Evolutionary conservation across 2,797 vertebrate genomes (phyloP).

Genomic region (Tokudaia muenninki): DNA sequence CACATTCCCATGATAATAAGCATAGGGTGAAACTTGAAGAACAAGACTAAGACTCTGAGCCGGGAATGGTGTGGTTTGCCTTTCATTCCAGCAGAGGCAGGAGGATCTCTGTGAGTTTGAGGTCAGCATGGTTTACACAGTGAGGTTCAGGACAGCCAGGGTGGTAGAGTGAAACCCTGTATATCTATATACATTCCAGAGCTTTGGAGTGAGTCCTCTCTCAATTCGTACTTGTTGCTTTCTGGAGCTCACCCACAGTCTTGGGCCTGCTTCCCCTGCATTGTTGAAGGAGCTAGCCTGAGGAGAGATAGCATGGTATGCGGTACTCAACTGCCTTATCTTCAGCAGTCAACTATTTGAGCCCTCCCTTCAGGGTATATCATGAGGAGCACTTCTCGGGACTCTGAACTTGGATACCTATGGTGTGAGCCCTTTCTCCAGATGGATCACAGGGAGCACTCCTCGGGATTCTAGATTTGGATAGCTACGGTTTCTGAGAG

Average conservation of each 20-base stretch:
- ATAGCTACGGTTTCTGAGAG: not conserved
- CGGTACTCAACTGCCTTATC: not conserved
- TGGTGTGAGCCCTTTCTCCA: not conserved
- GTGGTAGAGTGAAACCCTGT: not conserved
- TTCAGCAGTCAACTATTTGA: not conserved
- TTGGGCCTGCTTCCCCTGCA: not conserved
- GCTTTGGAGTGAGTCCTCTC: not conserved
- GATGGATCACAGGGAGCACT: not conserved
- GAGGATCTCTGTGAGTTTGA: not conserved
- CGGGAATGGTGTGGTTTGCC: not conserved
- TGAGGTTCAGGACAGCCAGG: not conserved
- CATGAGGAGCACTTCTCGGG: not conserved
- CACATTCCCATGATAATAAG: not conserved
- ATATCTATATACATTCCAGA: too few relatives aligned
- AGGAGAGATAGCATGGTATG: not conserved
- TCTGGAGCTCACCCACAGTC: not conserved
- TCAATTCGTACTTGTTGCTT: not conserved
- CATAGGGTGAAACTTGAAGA: not conserved
- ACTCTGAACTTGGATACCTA: not conserved
- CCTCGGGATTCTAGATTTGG: not conserved
- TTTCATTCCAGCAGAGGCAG: not conserved
- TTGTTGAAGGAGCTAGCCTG: not conserved
- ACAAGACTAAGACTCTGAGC: not conserved
- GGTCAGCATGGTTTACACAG: not conserved
- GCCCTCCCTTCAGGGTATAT: not conserved